These are phyloP conservation scores for Notarius quadriscutis DNA, from an alignment of 2,113 vertebrate species.

Conservation along the genomic window DNA sequence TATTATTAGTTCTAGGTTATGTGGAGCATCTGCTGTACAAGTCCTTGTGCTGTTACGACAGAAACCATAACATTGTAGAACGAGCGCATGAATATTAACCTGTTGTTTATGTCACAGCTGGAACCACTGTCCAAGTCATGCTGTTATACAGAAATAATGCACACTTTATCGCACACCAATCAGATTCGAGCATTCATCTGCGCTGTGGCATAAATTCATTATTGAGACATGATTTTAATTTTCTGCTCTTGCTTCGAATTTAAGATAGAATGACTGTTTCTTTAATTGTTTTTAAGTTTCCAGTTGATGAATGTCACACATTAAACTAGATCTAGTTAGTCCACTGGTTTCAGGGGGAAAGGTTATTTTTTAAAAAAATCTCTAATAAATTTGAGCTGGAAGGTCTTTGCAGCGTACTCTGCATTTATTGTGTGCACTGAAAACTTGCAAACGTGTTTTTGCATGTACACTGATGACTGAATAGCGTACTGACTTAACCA, in stretches of 20 bases:
- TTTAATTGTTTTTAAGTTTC: conserved; percentile 71
- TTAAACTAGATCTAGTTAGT: conserved; percentile 83
- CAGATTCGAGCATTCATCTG: neutral
- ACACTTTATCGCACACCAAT: neutral
- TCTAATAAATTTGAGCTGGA: conserved; percentile 86
- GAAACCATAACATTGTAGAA: neutral
- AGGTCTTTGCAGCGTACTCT: conserved; percentile 77
- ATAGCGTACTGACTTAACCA: conserved; percentile 47
- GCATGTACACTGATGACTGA: neutral
- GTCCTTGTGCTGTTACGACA: neutral
- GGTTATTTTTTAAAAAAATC: conserved; percentile 34
- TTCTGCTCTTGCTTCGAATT: conserved; percentile 86
- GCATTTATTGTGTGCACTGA: conserved; percentile 76
- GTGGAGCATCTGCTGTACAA: neutral
- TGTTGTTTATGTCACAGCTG: neutral
- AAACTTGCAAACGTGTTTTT: conserved; percentile 70
- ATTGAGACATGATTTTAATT: conserved; percentile 58
- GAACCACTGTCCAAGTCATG: neutral
- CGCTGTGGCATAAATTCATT: neutral
- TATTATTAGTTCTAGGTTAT: neutral
- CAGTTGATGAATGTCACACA: conserved; percentile 84
- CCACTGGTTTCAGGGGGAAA: conserved; percentile 75
- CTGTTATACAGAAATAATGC: too few relatives aligned
- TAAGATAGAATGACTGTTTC: conserved; percentile 92
- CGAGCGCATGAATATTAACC: neutral